Evolutionary conservation across 2,888 invertebrate genomes (phyloP).

Genomic region (Melikaiella ostensackeni): DNA sequence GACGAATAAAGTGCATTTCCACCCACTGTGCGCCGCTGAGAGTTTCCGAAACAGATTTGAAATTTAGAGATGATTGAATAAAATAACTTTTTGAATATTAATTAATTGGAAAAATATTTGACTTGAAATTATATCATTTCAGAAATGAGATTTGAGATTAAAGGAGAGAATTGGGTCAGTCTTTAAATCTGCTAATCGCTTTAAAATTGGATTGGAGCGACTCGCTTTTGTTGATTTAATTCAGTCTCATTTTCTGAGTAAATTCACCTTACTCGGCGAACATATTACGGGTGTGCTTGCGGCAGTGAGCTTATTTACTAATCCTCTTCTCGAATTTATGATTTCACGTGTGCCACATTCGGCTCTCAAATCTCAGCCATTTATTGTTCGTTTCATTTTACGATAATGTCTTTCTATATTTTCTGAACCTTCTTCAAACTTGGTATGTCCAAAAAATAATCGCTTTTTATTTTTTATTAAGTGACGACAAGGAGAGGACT

Average conservation of each 20-base stretch:
- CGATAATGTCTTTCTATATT: neutral
- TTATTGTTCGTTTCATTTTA: conserved; percentile 6
- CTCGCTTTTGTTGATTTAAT: conserved; percentile 14
- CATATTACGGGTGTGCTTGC: conserved; percentile 12
- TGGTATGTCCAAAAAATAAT: neutral
- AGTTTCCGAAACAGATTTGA: too few species aligned
- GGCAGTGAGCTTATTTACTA: conserved; percentile 8
- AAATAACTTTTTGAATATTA: too few species aligned
- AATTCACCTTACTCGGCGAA: conserved; percentile 11
- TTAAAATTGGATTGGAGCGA: neutral
- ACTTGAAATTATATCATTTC: neutral
- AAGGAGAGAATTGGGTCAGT: neutral
- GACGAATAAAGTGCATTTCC: too few species aligned
- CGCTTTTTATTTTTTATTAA: neutral
- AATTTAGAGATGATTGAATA: too few species aligned
- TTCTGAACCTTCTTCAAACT: neutral
- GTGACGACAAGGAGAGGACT: too few species aligned
- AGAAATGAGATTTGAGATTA: neutral
- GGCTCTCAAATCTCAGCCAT: neutral
- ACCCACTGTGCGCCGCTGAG: too few species aligned
- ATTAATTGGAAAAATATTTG: too few species aligned
- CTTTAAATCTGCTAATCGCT: neutral
- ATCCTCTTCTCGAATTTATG: conserved; percentile 16
- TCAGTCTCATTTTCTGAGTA: conserved; percentile 18
- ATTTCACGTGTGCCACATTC: conserved; percentile 6